phyloP scores from a whole-genome alignment of 2,888 invertebrate genomes.

The Griposia aprilina region DNA sequence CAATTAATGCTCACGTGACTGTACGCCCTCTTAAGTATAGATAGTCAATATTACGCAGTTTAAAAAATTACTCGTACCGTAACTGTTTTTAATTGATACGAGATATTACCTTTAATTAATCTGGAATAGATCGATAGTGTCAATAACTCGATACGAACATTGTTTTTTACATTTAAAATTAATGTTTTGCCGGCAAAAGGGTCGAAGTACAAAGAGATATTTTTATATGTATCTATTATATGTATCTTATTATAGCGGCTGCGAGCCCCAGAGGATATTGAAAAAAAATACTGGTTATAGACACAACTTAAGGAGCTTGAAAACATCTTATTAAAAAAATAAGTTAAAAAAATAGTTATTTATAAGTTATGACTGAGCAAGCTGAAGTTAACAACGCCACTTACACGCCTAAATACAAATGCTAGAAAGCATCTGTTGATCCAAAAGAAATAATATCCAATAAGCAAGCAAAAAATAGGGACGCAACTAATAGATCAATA shows the following conservation, averaged over 20 bases:
- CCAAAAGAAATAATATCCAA: slow-evolving; percentile 41
- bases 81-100: slow-evolving; percentile 13
- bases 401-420: slow-evolving; percentile 11
- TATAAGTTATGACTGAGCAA: slow-evolving; percentile 24
- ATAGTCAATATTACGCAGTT: neutral
- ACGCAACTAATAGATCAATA: slow-evolving; percentile 52
- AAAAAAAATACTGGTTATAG: neutral
- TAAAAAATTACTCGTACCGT: neutral
- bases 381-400: slow-evolving; percentile 19
- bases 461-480: slow-evolving; percentile 27
- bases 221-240: slow-evolving; percentile 2
- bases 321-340: neutral
- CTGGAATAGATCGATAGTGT: slow-evolving; percentile 24
- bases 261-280: neutral
- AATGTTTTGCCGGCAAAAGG: slow-evolving; percentile 17
- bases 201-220: slow-evolving; percentile 1
- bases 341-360: too few species aligned
- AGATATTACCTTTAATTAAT: slow-evolving; percentile 22
- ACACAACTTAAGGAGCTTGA: neutral
- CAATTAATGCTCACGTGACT: too few species aligned
- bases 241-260: neutral
- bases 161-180: neutral
- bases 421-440: slow-evolving; percentile 50
- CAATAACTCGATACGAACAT: neutral
- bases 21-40: too few species aligned